Percentiles rank a stretch among this genome's conserved stretches.
phyloP scores from a whole-genome alignment of 2,797 vertebrate species.

The Pipistrellus nathusii region DNA sequence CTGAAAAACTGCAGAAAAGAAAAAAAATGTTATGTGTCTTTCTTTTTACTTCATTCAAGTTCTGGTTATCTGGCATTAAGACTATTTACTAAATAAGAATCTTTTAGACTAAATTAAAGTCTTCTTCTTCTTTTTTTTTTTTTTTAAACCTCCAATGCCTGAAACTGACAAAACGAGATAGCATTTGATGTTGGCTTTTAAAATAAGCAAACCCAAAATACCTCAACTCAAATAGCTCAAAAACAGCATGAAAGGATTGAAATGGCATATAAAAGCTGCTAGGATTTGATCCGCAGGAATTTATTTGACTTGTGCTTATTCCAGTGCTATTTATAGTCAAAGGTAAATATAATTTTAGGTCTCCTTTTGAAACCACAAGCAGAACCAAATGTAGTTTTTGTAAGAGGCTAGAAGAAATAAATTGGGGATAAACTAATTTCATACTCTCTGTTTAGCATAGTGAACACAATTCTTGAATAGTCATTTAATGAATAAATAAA shows the following conservation, averaged over 20 bases:
- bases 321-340: constrained; percentile 77
- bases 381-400: constrained; percentile 73
- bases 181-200: constrained; percentile 68
- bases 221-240: constrained; percentile 63
- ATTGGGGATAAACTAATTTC: constrained; percentile 81
- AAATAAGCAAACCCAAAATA: constrained; percentile 76
- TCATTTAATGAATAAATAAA: constrained; percentile 16
- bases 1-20: constrained; percentile 7
- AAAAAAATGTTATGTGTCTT: not conserved
- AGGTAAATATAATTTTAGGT: constrained; percentile 80
- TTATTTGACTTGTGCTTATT: constrained; percentile 80
- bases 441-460: constrained; percentile 63
- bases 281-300: constrained; percentile 71
- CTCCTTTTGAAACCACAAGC: constrained; percentile 73
- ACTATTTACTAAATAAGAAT: constrained; percentile 56
- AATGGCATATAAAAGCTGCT: constrained; percentile 72
- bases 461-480: constrained; percentile 15
- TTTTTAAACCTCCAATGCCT: not conserved
- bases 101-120: constrained; percentile 48
- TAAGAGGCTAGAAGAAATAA: constrained; percentile 76
- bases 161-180: constrained; percentile 64
- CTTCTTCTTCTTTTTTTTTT: not conserved
- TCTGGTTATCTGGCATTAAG: constrained; percentile 15
- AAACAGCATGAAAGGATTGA: constrained; percentile 74
- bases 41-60: constrained; percentile 25